Conservation (phyloP, 1,140 invertebrate genomes). For the Eulimnadia texana region DNA sequence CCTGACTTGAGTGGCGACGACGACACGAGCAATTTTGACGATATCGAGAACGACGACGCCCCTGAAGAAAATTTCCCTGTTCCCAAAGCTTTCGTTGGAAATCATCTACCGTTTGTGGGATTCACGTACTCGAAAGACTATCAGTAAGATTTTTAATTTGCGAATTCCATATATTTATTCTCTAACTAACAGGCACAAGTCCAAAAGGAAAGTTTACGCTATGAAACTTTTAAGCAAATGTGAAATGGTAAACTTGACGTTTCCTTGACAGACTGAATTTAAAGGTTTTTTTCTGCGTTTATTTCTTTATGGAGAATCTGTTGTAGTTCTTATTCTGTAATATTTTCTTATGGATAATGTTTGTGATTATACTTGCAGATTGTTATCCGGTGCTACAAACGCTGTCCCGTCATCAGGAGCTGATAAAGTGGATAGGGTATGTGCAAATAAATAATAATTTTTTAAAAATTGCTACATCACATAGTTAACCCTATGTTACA, state of each 20-base stretch:
- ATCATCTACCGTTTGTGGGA: slow-evolving; percentile 96
- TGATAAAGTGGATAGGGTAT: slow-evolving; percentile 10
- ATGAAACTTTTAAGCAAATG: slow-evolving; percentile 99
- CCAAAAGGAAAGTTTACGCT: slow-evolving; percentile 83
- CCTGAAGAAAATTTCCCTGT: slow-evolving; percentile 82
- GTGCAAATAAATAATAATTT: background rate
- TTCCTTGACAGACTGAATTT: background rate
- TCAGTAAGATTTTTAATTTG: slow-evolving; percentile 42
- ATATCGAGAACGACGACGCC: slow-evolving; percentile 81
- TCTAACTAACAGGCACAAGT: slow-evolving; percentile 81
- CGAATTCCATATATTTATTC: no score
- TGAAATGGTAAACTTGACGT: slow-evolving; percentile 64
- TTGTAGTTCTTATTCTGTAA: background rate
- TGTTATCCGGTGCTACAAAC: background rate
- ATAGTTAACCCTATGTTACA: no score
- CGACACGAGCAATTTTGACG: slow-evolving; percentile 97
- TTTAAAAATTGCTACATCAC: background rate
- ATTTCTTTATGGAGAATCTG: no score
- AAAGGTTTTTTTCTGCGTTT: slow-evolving; percentile 17
- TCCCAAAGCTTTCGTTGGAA: slow-evolving; percentile 94
- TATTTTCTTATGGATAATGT: background rate
- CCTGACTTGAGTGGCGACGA: slow-evolving; percentile 89
- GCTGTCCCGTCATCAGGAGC: background rate
- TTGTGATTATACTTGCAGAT: background rate
- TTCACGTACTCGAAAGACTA: slow-evolving; percentile 94